phyloP scores from a whole-genome alignment of 2,888 invertebrate species.

The Electrophaes corylata region DNA sequence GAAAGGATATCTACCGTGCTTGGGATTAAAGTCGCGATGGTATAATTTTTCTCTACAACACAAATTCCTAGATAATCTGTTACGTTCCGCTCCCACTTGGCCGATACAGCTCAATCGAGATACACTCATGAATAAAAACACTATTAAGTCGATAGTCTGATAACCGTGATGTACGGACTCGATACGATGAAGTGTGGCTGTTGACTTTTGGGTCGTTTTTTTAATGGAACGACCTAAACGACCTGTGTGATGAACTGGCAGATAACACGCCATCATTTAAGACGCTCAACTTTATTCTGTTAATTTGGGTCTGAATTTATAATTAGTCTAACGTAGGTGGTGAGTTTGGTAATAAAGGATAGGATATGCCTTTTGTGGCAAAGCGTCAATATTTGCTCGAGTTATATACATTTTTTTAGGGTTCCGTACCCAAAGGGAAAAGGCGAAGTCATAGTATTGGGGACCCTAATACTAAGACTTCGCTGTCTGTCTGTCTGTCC shows the following conservation, averaged over 20 bases:
- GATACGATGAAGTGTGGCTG: constrained; percentile 10
- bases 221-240: constrained; percentile 2
- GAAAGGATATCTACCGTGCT: too few species aligned
- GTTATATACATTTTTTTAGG: too few species aligned
- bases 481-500: too few species aligned
- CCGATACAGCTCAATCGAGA: constrained; percentile 32
- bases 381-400: too few species aligned
- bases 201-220: not conserved
- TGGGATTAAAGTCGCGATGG: too few species aligned
- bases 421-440: too few species aligned
- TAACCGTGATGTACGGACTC: constrained; percentile 24
- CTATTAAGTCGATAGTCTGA: constrained; percentile 34
- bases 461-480: too few species aligned
- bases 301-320: constrained; percentile 6
- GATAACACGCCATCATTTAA: constrained; percentile 12
- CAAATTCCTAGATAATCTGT: constrained; percentile 20
- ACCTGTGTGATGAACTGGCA: constrained; percentile 9
- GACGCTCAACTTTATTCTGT: not conserved
- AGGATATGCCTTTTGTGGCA: not conserved
- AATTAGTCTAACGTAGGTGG: not conserved
- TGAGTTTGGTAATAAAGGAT: not conserved
- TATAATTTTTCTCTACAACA: constrained; percentile 6
- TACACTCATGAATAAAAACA: constrained; percentile 39
- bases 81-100: constrained; percentile 16
- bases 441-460: too few species aligned